Evolutionary conservation across 2,888 invertebrate species (phyloP).

Genomic region (Chloroclystis v-ata): DNA sequence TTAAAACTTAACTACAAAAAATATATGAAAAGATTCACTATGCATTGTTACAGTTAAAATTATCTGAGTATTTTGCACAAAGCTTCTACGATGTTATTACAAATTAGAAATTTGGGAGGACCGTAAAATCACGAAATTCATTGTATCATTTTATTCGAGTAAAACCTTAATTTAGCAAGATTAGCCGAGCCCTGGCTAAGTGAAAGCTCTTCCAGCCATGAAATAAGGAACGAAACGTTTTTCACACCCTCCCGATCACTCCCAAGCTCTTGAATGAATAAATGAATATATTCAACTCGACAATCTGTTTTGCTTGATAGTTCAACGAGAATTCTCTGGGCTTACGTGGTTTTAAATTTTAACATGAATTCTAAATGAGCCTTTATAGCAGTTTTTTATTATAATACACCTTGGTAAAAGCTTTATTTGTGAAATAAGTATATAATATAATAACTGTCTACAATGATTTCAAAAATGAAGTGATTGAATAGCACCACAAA

Average conservation of each 20-base stretch:
- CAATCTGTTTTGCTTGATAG: constrained; percentile 14
- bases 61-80: too few relatives aligned
- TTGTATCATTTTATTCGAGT: constrained; percentile 1
- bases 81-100: too few relatives aligned
- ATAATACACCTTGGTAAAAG: too few relatives aligned
- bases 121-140: background rate
- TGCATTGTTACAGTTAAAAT: too few relatives aligned
- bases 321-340: constrained; percentile 4
- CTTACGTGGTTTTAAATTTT: constrained; percentile 2
- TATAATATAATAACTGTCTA: too few relatives aligned
- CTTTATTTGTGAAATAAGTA: too few relatives aligned
- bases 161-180: constrained; percentile 22
- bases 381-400: too few relatives aligned
- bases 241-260: constrained; percentile 28
- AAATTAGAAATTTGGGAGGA: too few relatives aligned
- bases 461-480: too few relatives aligned
- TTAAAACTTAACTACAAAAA: too few relatives aligned
- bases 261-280: constrained; percentile 20
- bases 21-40: too few relatives aligned
- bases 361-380: background rate
- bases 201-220: constrained; percentile 31
- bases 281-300: constrained; percentile 19
- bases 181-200: constrained; percentile 19
- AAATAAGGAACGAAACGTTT: constrained; percentile 37
- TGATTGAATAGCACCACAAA: too few relatives aligned